A percentile compares a stretch with the other conserved stretches of the same genome.
These are phyloP conservation scores for Hydractinia echinata DNA, from an alignment of 30 jellyfish, hydroid and myxozoan species.

Conservation along the genomic window DNA sequence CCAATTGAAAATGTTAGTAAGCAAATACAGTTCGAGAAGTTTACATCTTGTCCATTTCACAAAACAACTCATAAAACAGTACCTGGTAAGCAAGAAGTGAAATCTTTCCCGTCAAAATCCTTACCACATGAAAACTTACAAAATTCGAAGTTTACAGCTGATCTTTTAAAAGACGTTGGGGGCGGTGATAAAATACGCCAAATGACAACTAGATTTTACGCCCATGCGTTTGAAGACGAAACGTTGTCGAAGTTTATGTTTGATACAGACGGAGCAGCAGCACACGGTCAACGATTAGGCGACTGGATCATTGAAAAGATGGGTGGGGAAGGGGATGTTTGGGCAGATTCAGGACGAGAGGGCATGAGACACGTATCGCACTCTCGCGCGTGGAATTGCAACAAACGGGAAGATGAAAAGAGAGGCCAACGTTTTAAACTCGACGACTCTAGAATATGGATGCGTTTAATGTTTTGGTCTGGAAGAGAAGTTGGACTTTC, in stretches of 20 bases:
- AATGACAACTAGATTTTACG: constrained; percentile 36
- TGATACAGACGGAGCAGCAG: constrained; percentile 29
- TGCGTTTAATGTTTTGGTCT: constrained; percentile 35
- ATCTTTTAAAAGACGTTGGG: constrained; percentile 20
- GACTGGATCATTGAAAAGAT: constrained; percentile 24
- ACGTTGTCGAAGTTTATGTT: constrained; percentile 22
- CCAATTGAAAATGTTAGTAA: too few relatives aligned
- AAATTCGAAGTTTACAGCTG: too few relatives aligned
- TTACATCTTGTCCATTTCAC: too few relatives aligned
- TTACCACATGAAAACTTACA: too few relatives aligned
- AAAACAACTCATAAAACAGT: too few relatives aligned
- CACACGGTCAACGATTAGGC: constrained; percentile 31
- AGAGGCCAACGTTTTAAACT: constrained; percentile 19
- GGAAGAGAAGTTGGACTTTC: constrained; percentile 28
- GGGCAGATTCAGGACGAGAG: constrained; percentile 28
- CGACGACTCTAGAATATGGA: constrained; percentile 30
- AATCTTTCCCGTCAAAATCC: too few relatives aligned
- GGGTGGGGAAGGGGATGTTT: constrained; percentile 36
- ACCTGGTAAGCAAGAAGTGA: too few relatives aligned
- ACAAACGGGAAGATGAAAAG: constrained; percentile 9
- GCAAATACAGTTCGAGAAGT: too few relatives aligned
- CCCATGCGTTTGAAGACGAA: constrained; percentile 24
- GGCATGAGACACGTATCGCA: constrained; percentile 24
- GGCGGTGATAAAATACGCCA: constrained; percentile 32
- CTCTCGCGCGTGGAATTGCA: constrained; percentile 23